A percentile compares a stretch with the other conserved stretches of the same genome.
Conservation (phyloP, 2,888 invertebrate species). For the Erpobdella octoculata region DNA sequence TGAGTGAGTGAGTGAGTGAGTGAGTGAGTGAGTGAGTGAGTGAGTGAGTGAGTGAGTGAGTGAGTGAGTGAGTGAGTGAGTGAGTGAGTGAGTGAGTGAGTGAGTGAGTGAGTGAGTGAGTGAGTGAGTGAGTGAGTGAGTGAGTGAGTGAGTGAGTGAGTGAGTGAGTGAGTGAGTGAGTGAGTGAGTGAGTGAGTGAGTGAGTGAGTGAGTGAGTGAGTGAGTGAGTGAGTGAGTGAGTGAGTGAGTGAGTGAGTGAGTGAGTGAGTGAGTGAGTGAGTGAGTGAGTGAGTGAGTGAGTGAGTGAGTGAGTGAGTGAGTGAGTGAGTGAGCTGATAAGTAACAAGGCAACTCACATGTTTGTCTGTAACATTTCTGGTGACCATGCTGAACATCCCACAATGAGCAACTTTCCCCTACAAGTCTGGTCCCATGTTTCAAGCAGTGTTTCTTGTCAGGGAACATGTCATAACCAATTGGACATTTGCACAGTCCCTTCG, state of each 20-base stretch:
- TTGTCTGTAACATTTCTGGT: constrained; percentile 14
- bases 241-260: constrained; percentile 14
- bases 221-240: constrained; percentile 28
- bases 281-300: constrained; percentile 29
- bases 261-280: not conserved
- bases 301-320: constrained; percentile 31
- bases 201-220: constrained; percentile 32
- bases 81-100: constrained; percentile 30
- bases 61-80: constrained; percentile 34
- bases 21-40: constrained; percentile 33
- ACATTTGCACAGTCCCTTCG: constrained; percentile 31
- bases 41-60: constrained; percentile 33
- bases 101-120: constrained; percentile 10
- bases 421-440: constrained; percentile 29
- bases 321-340: constrained; percentile 26
- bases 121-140: constrained; percentile 13
- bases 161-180: constrained; percentile 33
- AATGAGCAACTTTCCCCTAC: constrained; percentile 32
- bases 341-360: constrained; percentile 1
- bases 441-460: constrained; percentile 32
- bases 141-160: constrained; percentile 27
- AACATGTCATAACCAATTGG: constrained; percentile 30
- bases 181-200: constrained; percentile 32
- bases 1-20: constrained; percentile 33
- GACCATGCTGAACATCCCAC: constrained; percentile 26